Base-by-base conservation (phyloP, 1,140 invertebrate genomes). In the Lepidurus packardi region DNA sequence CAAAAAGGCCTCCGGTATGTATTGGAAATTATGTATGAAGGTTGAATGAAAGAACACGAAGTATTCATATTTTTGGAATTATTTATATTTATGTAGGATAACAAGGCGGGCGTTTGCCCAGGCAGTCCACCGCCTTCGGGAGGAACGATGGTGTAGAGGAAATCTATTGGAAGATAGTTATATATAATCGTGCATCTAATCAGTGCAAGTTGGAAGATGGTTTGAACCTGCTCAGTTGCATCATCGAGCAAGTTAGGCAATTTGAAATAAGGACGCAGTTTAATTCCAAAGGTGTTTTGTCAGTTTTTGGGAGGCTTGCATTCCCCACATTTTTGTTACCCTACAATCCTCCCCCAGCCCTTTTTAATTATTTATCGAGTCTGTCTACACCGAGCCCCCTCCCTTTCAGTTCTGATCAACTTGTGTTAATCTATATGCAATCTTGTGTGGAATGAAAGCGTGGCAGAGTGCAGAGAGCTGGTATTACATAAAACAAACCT, bases 1-100 rank as follows among this genome's bases (percentile, higher is more conserved):
- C 98, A 80, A 91, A 92, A 82, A 88, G 76, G 34, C 76, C 73
- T 25, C 43, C 45, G 53, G 53, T 65, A 65, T 16, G 10, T 47
- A 47, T 47, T 47, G 16, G 45, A 47, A 47, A 47, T 13, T 65
- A 65, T 21, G 7, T 65, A 65, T 21, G n/a, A 0, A 65, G 21
- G 13, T 65, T 65, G 53, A 7, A 65, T 21, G 53, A n/a, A 13
- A 65, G 1, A 7, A n/a, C 13, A 16, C 7, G 53, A 13, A 7
- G 21, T 13, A 13, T 65, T 65, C 1, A 65, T n/a, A 65, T 7
- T 9, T 7, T n/a, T 6, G 7, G 8, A 9, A 13, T 65, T 11
- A 65, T 65, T 65, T 7, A 9, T 65, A 16, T 65, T 65, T 65
- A 0, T 65, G 2, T 65, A 65, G 53, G 53, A 65, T 65, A 65